phyloP scores from a whole-genome alignment of 2,888 invertebrate species.

The Meganola albula region DNA sequence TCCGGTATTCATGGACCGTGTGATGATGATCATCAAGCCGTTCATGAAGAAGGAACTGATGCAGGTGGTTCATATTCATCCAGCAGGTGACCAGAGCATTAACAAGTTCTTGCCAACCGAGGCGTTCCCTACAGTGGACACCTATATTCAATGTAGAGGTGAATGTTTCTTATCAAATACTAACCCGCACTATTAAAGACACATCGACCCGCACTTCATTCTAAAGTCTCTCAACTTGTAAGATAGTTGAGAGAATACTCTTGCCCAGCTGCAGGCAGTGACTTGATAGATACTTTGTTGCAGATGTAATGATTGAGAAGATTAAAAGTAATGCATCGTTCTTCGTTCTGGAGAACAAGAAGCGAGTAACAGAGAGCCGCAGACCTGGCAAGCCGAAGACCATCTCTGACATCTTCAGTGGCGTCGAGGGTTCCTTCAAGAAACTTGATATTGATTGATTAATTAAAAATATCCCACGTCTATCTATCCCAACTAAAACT shows the following conservation, averaged over 20 bases:
- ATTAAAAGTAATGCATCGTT: slow-evolving; percentile 50
- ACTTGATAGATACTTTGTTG: too few relatives aligned
- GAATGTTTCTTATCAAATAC: too few relatives aligned
- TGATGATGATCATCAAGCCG: slow-evolving; percentile 81
- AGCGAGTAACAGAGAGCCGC: slow-evolving; percentile 76
- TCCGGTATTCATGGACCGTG: slow-evolving; percentile 81
- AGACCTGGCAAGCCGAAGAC: slow-evolving; percentile 81
- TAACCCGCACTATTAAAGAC: too few relatives aligned
- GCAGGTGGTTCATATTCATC: slow-evolving; percentile 69
- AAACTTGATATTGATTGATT: slow-evolving; percentile 81
- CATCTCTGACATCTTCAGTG: slow-evolving; percentile 80
- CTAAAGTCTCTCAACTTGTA: too few relatives aligned
- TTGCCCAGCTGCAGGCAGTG: too few relatives aligned
- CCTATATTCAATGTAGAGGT: too few relatives aligned
- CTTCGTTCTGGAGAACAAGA: slow-evolving; percentile 69
- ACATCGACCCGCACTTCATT: too few relatives aligned
- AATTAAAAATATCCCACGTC: too few relatives aligned
- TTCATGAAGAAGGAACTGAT: slow-evolving; percentile 83
- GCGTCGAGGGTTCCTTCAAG: slow-evolving; percentile 83
- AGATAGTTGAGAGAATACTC: too few relatives aligned
- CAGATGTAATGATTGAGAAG: slow-evolving; percentile 52
- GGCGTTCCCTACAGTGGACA: slow-evolving; percentile 78
- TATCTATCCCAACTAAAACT: too few relatives aligned
- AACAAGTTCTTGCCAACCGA: slow-evolving; percentile 71
- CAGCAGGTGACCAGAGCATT: slow-evolving; percentile 56